These are phyloP conservation scores for Sycophila sp. DNA, from an alignment of 1,140 invertebrate species.

Conservation along the genomic window DNA sequence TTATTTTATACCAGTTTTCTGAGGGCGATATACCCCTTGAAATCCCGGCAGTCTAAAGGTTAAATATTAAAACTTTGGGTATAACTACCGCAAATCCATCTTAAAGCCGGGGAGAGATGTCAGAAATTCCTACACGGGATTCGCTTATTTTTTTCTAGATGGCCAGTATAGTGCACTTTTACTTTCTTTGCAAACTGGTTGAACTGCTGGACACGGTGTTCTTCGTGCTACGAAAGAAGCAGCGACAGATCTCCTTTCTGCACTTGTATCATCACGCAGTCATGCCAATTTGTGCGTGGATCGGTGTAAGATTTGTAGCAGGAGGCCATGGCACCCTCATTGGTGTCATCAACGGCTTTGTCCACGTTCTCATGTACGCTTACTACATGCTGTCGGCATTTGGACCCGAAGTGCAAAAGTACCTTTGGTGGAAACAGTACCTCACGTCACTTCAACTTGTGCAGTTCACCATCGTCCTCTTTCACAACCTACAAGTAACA, in stretches of 20 bases:
- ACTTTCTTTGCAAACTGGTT: conserved; percentile 74
- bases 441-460: conserved; percentile 78
- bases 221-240: conserved; percentile 87
- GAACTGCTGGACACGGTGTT: conserved; percentile 83
- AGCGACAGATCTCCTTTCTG: conserved; percentile 84
- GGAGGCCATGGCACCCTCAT: conserved; percentile 60
- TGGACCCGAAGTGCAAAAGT: too few species aligned
- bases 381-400: conserved; percentile 78
- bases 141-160: conserved; percentile 60
- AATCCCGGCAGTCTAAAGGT: too few species aligned
- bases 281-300: conserved; percentile 75
- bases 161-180: conserved; percentile 69
- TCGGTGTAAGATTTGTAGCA: conserved; percentile 73
- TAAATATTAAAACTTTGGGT: too few species aligned
- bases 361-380: conserved; percentile 84
- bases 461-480: conserved; percentile 80
- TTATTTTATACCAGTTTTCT: too few species aligned
- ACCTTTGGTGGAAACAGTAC: conserved; percentile 84
- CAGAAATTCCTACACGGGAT: too few species aligned
- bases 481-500: conserved; percentile 72
- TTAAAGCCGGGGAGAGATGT: too few species aligned
- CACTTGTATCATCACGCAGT: conserved; percentile 89
- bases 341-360: conserved; percentile 77
- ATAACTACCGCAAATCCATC: too few species aligned
- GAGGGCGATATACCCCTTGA: too few species aligned